Evolutionary conservation across 1,140 invertebrate species (phyloP), one percentile per base, ranked within the genome.

Genomic region (Lerema accius): DNA sequence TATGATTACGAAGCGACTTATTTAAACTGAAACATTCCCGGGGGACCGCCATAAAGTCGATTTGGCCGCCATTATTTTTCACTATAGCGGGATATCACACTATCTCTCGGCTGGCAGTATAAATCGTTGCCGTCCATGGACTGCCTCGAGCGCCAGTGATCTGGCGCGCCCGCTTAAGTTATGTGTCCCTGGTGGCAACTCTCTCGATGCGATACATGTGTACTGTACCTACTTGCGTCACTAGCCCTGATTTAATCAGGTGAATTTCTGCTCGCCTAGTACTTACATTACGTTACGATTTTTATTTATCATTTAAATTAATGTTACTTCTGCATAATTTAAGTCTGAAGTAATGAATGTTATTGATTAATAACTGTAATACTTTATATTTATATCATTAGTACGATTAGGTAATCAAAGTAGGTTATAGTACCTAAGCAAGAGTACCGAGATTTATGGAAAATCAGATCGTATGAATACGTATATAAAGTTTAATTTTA

Each of bases 51-150:
- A 74, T 73, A 77, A 75, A 82, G 60, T 74, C 75, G 73, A 69
- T 75, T 73, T 73, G 66, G 35, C 53, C 63, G 70, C 80, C 74
- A 86, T 86, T 84, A 86, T 82, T 86, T 86, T 86, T 86, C 83
- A 84, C 81, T 82, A 76, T 62, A 73, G 68, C 49, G 59, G 67
- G 66, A 56, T 69, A 68, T 69, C 66, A 73, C 67, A 70, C 72
- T 82, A 81, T 82, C 80, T 61, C 55, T 48, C 48, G 50, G 60
- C 65, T 26, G 60, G 49, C 71, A 68, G 69, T 78, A 78, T 84
- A 86, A 86, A 86, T 86, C 80, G 74, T 67, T 40, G 60, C 53
- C 62, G 71, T 75, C 76, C 68, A 70, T 76, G 55, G 53, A 14
- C 23, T 53, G 81, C 82, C 78, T 69, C 49, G 49, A 72, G 82